Base-by-base conservation (phyloP, 2,113 vertebrate species). In the Heterotis niloticus region DNA sequence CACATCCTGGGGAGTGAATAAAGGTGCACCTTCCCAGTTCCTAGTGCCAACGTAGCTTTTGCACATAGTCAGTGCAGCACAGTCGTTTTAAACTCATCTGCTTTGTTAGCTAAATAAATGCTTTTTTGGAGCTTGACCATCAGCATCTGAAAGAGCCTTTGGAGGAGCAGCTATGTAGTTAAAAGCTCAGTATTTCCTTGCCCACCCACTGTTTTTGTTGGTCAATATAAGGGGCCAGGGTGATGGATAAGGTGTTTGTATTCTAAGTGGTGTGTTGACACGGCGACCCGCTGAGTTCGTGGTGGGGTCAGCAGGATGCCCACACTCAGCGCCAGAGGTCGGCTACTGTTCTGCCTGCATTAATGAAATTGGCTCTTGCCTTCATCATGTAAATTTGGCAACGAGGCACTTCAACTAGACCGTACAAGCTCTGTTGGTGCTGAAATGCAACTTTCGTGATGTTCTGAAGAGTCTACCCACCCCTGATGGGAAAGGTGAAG, bases 341-440 rank as follows among this genome's bases (percentile, higher is more conserved):
- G 79, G 79, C 60, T 62, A 83, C 78, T 83, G 85, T 85, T 88
- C 84, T 85, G 34, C 86, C 79, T 86, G 83, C 90, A 91, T 90
- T 91, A 90, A 86, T 84, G 88, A 89, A 90, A 93, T 90, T 88
- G 89, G 88, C 89, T 83, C 86, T 87, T 82, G 86, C 84, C 86
- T 44, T 82, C 85, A 87, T 90, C 76, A 90, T 91, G 89, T 85
- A 89, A 91, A 93, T 91, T 67, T 57, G 78, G 83, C 82, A 85
- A 81, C 79, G 44, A 80, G 69, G 83, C 7, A 76, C 86, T 88
- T 86, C 85, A 91, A 86, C 82, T 80, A 79, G 68, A 86, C 86
- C 85, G 80, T 84, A 73, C 79, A 85, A 87, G 86, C 75, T 54
- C 88, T 88, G 81, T 88, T 88, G 87, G 87, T 85, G 90, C 85